These are phyloP conservation scores for Oceanodroma tethys DNA, from an alignment of 2,113 vertebrate species.

Conservation along the genomic window DNA sequence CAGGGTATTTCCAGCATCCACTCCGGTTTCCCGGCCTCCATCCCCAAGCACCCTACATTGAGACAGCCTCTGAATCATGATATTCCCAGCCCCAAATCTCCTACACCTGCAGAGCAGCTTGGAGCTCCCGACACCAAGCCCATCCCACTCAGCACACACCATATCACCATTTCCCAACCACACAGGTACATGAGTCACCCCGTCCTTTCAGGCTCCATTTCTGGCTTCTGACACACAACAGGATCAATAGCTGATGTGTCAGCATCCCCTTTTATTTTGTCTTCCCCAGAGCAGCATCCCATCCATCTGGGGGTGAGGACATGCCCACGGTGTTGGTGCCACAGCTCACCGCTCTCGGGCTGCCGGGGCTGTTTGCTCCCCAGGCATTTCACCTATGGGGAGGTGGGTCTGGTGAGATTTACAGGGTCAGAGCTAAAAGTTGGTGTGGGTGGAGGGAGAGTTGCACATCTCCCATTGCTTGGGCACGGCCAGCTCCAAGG, in stretches of 20 bases:
- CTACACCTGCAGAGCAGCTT: not conserved
- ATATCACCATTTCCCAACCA: not conserved
- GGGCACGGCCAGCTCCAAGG: not conserved
- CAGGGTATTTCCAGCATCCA: not conserved
- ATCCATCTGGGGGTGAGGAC: not conserved
- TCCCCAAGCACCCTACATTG: no score
- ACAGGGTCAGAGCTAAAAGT: not conserved
- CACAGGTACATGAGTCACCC: not conserved
- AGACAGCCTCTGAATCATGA: not conserved
- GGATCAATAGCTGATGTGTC: not conserved
- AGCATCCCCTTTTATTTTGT: not conserved
- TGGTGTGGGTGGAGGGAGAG: not conserved
- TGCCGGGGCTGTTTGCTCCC: not conserved
- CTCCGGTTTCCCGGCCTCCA: not conserved
- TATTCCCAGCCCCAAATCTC: not conserved
- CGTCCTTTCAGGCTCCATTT: not conserved
- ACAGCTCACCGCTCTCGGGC: not conserved
- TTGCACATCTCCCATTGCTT: not conserved
- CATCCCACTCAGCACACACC: not conserved
- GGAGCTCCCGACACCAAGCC: not conserved
- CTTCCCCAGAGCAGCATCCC: not conserved
- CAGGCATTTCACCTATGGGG: fast-evolving
- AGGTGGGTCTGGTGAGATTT: no score
- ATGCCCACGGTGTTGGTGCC: fast-evolving
- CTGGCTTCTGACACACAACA: not conserved